A percentile compares a stretch with the other conserved stretches of the same genome.
Evolutionary conservation across 2,113 vertebrate species (phyloP).

Genomic region (Phyllostomus hastatus): DNA sequence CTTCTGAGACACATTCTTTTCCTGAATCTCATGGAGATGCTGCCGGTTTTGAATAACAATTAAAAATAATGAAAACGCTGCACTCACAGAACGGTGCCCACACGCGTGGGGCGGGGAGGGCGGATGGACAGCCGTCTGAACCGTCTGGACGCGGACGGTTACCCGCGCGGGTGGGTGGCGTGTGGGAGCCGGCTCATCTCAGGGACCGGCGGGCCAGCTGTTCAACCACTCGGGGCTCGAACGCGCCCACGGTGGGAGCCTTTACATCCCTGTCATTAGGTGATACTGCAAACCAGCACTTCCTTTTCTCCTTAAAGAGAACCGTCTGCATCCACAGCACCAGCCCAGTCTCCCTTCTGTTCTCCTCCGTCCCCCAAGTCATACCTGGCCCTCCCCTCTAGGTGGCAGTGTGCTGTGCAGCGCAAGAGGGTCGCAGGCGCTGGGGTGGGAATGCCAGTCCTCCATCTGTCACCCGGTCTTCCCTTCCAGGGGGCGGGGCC

Average conservation of each 20-base stretch:
- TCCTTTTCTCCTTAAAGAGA: background rate
- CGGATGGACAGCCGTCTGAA: background rate
- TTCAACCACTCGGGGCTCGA: background rate
- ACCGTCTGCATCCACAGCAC: background rate
- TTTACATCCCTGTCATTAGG: accelerated
- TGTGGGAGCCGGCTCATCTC: background rate
- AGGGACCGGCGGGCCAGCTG: background rate
- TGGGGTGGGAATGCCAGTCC: background rate
- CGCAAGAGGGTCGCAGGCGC: background rate
- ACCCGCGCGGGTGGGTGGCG: accelerated
- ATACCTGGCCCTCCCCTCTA: background rate
- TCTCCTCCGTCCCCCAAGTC: background rate
- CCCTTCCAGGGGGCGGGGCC: accelerated
- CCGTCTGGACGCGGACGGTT: accelerated
- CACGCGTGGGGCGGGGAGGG: too few species aligned
- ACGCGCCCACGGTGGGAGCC: accelerated
- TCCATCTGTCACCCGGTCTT: accelerated
- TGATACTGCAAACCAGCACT: background rate
- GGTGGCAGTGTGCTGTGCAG: background rate
- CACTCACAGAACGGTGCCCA: accelerated
- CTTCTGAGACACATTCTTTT: background rate
- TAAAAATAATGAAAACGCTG: background rate
- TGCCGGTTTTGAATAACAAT: background rate
- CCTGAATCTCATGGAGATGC: background rate
- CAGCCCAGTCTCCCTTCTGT: background rate